These are phyloP conservation scores for Medauroidea extradentata DNA, from an alignment of 1,140 invertebrate species.

Conservation along the genomic window DNA sequence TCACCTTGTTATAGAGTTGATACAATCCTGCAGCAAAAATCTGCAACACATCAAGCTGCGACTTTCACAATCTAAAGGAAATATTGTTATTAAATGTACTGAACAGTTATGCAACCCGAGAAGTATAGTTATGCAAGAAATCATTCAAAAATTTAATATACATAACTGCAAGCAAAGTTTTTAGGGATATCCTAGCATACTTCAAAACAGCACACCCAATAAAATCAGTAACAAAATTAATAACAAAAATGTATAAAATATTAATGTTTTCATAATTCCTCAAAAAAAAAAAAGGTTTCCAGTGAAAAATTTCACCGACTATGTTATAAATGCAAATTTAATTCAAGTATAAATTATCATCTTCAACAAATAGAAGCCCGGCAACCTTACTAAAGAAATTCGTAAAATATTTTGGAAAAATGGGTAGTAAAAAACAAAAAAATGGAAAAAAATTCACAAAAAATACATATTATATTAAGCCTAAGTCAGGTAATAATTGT, in stretches of 20 bases:
- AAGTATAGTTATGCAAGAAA: not conserved
- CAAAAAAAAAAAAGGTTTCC: too few relatives aligned
- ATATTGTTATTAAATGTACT: not conserved
- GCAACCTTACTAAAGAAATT: not conserved
- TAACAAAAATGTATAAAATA: too few relatives aligned
- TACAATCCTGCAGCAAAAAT: constrained; percentile 9
- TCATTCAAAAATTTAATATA: not conserved
- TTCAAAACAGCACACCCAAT: not conserved
- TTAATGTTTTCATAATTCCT: too few relatives aligned
- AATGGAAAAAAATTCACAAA: not conserved
- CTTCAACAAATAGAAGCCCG: too few relatives aligned
- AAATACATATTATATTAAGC: too few relatives aligned
- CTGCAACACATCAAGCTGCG: not conserved
- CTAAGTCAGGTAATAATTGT: too few relatives aligned
- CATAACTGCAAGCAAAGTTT: too few relatives aligned
- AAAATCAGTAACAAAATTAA: too few relatives aligned
- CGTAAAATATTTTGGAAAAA: not conserved
- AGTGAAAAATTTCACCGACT: too few relatives aligned
- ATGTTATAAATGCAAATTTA: too few relatives aligned
- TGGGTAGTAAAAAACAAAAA: not conserved
- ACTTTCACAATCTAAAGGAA: not conserved
- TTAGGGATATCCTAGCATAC: too few relatives aligned
- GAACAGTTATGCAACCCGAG: not conserved
- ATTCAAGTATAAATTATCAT: too few relatives aligned
- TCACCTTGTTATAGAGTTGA: not conserved